These are phyloP conservation scores for Sus cebifrons DNA, from an alignment of 2,797 vertebrate genomes.

Conservation along the genomic window DNA sequence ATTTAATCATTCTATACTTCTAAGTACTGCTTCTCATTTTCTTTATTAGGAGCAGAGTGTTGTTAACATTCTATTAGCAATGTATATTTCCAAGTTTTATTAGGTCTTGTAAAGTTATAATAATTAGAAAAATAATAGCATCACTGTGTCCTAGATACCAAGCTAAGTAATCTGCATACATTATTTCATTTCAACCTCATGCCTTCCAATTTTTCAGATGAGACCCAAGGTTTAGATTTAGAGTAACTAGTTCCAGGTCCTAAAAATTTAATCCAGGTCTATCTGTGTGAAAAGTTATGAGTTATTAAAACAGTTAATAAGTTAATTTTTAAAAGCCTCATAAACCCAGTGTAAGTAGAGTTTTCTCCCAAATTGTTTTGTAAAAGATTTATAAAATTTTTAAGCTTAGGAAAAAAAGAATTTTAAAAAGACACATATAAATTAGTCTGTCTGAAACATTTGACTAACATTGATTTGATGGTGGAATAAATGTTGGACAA, in stretches of 20 bases:
- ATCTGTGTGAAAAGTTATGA: not conserved
- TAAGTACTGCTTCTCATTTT: constrained; percentile 68
- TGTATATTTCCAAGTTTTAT: constrained; percentile 65
- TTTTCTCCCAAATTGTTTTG: constrained; percentile 7
- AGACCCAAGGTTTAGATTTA: constrained; percentile 17
- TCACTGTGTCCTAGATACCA: constrained; percentile 24
- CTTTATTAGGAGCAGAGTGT: constrained; percentile 42
- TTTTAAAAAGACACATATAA: not conserved
- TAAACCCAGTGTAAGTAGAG: not conserved
- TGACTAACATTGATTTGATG: constrained; percentile 38
- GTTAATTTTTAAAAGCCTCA: not conserved
- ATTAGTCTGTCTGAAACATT: not conserved
- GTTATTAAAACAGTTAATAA: not conserved
- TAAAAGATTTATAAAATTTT: not conserved
- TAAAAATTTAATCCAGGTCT: not conserved
- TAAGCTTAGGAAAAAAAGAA: constrained; percentile 5
- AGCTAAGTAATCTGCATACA: constrained; percentile 33
- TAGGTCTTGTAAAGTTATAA: constrained; percentile 60
- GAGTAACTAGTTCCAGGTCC: not conserved
- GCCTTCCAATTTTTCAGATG: not conserved
- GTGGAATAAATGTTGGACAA: constrained; percentile 5
- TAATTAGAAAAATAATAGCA: constrained; percentile 72
- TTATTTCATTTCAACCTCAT: not conserved
- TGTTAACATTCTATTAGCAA: constrained; percentile 63
- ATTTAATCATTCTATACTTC: constrained; percentile 55